A percentile compares a stretch with the other conserved stretches of the same genome.
Conservation (phyloP, 2,888 invertebrate genomes). For the Nomada ferruginata region DNA sequence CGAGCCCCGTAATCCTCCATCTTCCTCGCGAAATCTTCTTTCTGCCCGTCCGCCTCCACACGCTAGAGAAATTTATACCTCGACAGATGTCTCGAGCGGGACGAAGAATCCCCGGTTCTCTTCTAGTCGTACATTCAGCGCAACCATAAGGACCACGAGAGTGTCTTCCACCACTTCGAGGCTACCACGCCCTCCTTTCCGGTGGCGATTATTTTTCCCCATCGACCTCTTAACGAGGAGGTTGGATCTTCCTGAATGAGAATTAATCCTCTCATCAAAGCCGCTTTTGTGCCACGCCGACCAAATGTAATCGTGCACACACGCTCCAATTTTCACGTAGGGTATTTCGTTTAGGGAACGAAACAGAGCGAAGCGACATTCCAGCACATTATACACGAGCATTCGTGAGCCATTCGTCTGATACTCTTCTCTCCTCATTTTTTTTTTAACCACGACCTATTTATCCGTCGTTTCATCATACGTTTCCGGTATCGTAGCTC, state of each 20-base stretch:
- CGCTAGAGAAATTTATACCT: slow-evolving; percentile 29
- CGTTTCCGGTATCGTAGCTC: slow-evolving; percentile 9
- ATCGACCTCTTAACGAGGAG: slow-evolving; percentile 42
- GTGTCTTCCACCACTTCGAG: slow-evolving; percentile 12
- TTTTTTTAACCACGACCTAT: slow-evolving; percentile 10
- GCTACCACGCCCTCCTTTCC: slow-evolving; percentile 52
- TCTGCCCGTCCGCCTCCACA: neutral
- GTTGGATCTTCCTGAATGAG: slow-evolving; percentile 33
- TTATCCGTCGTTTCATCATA: slow-evolving; percentile 27
- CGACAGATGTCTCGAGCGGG: slow-evolving; percentile 31
- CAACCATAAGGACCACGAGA: slow-evolving; percentile 3
- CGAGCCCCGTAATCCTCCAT: slow-evolving; percentile 36
- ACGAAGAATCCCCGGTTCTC: neutral
- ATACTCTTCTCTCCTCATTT: slow-evolving; percentile 1
- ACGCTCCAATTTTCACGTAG: slow-evolving; percentile 33
- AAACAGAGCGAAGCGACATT: slow-evolving; percentile 47
- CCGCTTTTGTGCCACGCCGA: slow-evolving; percentile 39
- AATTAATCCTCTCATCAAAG: slow-evolving; percentile 60
- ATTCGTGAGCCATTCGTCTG: neutral
- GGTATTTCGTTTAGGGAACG: slow-evolving; percentile 34
- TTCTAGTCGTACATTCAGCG: neutral
- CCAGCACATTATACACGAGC: neutral
- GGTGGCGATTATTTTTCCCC: slow-evolving; percentile 52
- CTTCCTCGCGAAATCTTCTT: slow-evolving; percentile 29
- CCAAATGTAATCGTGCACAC: slow-evolving; percentile 30